Base-by-base conservation (phyloP, 1,140 invertebrate genomes). In the Brachionus sp. region DNA sequence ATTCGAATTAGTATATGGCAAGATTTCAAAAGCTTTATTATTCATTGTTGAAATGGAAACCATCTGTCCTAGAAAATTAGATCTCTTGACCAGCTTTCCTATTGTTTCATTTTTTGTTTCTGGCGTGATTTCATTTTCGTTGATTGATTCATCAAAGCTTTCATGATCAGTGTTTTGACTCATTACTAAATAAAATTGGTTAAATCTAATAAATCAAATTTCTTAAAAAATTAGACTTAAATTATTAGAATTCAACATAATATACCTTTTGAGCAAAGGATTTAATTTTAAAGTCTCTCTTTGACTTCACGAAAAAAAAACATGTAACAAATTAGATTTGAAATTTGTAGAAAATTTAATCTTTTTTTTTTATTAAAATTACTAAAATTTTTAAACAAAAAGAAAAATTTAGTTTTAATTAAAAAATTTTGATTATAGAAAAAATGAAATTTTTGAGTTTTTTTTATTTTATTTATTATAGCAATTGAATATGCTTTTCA, bases 1-100 rank as follows among this genome's bases (percentile, higher is more conserved):
- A 53, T 37, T 64, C 13, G 46, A 78, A 12, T 78, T 46, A 12
- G 77, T 53, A 64, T 16, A 78, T 25, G 77, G 77, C 10, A 78
- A 35, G 4, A 23, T 44, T 29, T 78, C 77, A 78, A 68, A 39
- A 68, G 64, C 23, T 33, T 5, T n/a, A 68, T 68, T 68, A 12
- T 68, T n/a, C 12, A 35, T 13, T n/a, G 64, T 13, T n/a, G 29
- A 12, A 6, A 35, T 35, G 25, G 64, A 68, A 33, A 68, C 33
- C 33, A 68, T 35, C n/a, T 68, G 23, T n/a, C 64, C 64, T 5
- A 68, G 13, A 35, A 35, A 29, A 68, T 35, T 68, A 33, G 64
- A n/a, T 16, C 29, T 29, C 10, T 29, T 33, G 29, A 68, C 33
- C n/a, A 68, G n/a, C n/a, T 68, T 68, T n/a, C 25, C 25, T 13